Evolutionary conservation across 2,797 vertebrate species (phyloP), one percentile per base, ranked within the genome.

Genomic region (Scomberomorus guttatus): DNA sequence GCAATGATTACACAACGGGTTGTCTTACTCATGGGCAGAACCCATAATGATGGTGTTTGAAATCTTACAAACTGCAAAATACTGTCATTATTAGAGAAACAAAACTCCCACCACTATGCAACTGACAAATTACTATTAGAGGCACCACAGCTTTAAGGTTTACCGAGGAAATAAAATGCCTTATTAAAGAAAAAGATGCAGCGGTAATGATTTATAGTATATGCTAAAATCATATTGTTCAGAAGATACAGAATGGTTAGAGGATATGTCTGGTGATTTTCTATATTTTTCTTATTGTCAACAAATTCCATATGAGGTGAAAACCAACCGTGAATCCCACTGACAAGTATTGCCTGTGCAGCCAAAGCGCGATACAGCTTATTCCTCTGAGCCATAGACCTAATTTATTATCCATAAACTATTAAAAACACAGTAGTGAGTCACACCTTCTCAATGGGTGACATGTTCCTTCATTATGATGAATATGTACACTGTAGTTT

Each of bases 31-130:
- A 72, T 75, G 59, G 77, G 24, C 68, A 75, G 44, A 87, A 58
- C 57, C 46, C 44, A 59, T 87, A 84, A 88, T 87, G 80, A 88
- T 83, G 58, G 25, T 59, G 71, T 86, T 82, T 86, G 77, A 88
- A 81, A 79, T 78, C 72, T 67, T 55, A 63, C 46, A 80, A 75
- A 65, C 46, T 15, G 55, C 63, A 73, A 86, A 85, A 82, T 52
- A 67, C 54, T 75, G 72, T 75, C 72, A 86, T 85, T 82, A 87
- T 86, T 79, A 78, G 32, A 81, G 77, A 59, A 77, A 71, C 37
- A 82, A 76, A 86, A 82, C 82, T 68, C 56, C 64, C 56, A 63
- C 61, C 60, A 62, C 59, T 39, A 32, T 67, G 44, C 51, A 56
- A 54, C 29, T 55, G 20, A 74, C 65, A 65, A 27, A 77, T 66